phyloP scores from a whole-genome alignment of 1,140 invertebrate species.

The Halotydeus destructor region DNA sequence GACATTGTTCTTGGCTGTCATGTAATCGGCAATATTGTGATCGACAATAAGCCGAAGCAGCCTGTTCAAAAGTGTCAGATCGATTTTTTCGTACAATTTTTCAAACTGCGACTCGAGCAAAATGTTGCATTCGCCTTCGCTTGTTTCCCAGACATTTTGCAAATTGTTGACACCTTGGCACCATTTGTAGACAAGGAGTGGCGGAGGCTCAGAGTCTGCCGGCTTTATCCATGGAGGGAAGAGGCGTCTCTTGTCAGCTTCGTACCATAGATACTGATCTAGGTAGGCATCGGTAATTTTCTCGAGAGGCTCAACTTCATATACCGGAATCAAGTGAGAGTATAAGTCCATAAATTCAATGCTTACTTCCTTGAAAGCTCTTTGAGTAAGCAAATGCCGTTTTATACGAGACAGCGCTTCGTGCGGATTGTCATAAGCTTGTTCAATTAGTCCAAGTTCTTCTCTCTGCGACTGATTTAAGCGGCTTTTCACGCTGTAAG shows the following conservation, averaged over 20 bases:
- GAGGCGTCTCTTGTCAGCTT: constrained; percentile 86
- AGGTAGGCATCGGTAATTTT: constrained; percentile 99
- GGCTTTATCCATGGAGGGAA: constrained; percentile 99
- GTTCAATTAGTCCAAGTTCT: constrained; percentile 93
- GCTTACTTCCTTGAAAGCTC: constrained; percentile 94
- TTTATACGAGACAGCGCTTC: constrained; percentile 97
- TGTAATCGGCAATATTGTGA: constrained; percentile 99
- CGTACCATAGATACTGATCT: constrained; percentile 99
- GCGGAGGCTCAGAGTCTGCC: constrained; percentile 92
- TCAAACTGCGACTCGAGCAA: constrained; percentile 92
- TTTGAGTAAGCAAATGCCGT: constrained; percentile 89
- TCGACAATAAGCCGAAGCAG: constrained; percentile 88
- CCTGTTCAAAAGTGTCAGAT: constrained; percentile 89
- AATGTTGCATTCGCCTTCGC: constrained; percentile 94
- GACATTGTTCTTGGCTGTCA: constrained; percentile 99
- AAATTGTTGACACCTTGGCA: constrained; percentile 98
- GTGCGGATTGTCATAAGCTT: constrained; percentile 99
- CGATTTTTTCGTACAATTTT: constrained; percentile 98
- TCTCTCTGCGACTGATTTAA: constrained; percentile 97
- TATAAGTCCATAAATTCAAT: constrained; percentile 99
- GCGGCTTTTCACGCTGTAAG: constrained; percentile 92
- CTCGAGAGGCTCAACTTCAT: constrained; percentile 95
- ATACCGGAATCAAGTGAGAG: constrained; percentile 93
- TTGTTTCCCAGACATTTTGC: constrained; percentile 95
- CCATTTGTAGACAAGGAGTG: constrained; percentile 95